Evolutionary conservation across 2,113 vertebrate species (phyloP).

Genomic region (Lethenteron reissneri): DNA sequence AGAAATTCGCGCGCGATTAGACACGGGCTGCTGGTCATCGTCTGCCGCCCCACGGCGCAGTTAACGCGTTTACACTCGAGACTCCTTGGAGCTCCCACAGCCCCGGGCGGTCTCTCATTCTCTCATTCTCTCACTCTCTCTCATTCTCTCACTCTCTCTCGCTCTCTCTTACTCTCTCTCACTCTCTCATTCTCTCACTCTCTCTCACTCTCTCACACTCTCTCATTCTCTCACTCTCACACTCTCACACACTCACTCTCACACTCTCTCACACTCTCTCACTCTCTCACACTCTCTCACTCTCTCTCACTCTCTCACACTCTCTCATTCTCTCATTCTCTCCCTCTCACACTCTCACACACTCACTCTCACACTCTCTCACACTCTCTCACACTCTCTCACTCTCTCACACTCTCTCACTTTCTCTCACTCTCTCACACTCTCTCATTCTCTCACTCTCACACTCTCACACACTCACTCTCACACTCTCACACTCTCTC

Average conservation of each 20-base stretch:
- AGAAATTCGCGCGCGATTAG: too few relatives aligned
- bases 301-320: not conserved
- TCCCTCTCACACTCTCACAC: not conserved
- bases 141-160: not conserved
- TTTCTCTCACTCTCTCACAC: too few relatives aligned
- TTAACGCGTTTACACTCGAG: too few relatives aligned
- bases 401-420: too few relatives aligned
- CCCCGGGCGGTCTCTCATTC: too few relatives aligned
- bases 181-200: not conserved
- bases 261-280: not conserved
- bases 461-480: too few relatives aligned
- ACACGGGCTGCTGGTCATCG: too few relatives aligned
- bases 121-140: not conserved
- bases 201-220: not conserved
- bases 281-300: not conserved
- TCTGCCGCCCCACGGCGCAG: too few relatives aligned
- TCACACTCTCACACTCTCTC: too few relatives aligned
- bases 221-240: not conserved
- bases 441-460: too few relatives aligned
- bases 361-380: not conserved
- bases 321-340: not conserved
- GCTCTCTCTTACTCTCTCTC: not conserved
- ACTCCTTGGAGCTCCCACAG: too few relatives aligned
- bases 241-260: not conserved
- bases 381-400: not conserved